phyloP scores from a whole-genome alignment of 2,113 vertebrate genomes.

The Chionis minor region DNA sequence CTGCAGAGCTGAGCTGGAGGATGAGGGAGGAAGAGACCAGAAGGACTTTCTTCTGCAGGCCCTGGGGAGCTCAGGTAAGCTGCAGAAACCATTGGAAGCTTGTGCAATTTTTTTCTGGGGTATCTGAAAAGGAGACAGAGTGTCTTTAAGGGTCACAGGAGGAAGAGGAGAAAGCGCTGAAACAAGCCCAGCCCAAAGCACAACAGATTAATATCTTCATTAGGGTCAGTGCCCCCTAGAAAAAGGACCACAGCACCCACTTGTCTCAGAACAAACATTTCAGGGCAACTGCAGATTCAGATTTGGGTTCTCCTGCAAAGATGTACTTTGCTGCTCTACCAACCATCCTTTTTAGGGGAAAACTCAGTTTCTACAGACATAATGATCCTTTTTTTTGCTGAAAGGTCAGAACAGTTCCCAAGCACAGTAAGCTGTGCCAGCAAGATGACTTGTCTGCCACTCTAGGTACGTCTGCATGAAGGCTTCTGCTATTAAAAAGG shows the following conservation, averaged over 20 bases:
- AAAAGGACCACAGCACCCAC: neutral
- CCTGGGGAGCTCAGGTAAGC: neutral
- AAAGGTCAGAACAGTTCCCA: neutral
- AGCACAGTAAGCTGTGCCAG: neutral
- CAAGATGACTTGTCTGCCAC: neutral
- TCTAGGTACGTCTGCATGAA: neutral
- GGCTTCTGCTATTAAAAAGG: neutral
- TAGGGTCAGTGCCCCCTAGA: neutral
- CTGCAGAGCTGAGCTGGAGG: conserved; percentile 32
- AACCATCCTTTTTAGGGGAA: neutral
- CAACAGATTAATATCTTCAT: neutral
- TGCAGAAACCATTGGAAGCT: neutral
- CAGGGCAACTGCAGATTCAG: neutral
- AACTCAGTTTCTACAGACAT: neutral
- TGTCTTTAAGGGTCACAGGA: neutral
- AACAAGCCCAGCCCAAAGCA: neutral
- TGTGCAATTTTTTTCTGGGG: neutral
- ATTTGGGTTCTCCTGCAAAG: neutral
- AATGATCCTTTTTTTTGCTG: neutral
- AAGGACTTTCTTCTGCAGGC: neutral
- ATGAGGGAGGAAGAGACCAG: neutral
- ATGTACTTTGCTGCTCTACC: neutral
- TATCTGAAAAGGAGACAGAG: neutral
- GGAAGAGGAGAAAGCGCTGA: neutral
- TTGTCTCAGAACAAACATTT: neutral